Evolutionary conservation across 1,140 invertebrate genomes (phyloP), one percentile per base, ranked within the genome.

Genomic region (Scaptomyza montana): DNA sequence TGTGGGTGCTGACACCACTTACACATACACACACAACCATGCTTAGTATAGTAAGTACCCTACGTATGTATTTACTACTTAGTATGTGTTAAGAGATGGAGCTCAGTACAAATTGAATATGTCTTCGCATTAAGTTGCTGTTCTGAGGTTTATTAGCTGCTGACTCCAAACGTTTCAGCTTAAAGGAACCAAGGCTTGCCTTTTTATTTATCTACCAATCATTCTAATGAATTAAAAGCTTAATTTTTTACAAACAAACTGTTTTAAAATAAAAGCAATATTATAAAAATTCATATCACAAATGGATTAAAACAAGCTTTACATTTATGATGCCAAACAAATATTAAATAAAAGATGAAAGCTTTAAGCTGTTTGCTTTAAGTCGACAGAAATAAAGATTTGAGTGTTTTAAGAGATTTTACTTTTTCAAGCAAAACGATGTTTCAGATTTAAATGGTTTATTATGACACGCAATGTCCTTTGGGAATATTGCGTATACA

Each of bases 61-160:
- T 16, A 66, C 28, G 49, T 41, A 30, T 10, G 55, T 16, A 46
- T 74, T 62, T 49, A 33, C 67, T 30, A 30, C 53, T 60, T n/a
- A 59, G 25, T 49, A 47, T 64, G 60, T 66, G 51, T 53, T 49
- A 53, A 57, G 80, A 53, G 63, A 36, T 36, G 53, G 74, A 59
- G 68, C 63, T 57, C 49, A 56, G 50, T 64, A 80, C 61, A 54
- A 71, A 72, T 82, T 84, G 71, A 76, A 80, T 76, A 67, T 72
- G 80, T 79, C 71, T 51, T 72, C 68, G 72, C 72, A 54, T 69
- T 85, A 80, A 85, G 79, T 73, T 65, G 80, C 64, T 63, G 72
- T 47, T 66, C 73, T 51, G 63, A 73, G 76, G 50, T 84, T 82
- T 84, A 81, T 82, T 82, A 67, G 71, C 79, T 78, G 75, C 70